Percentiles rank a stretch among this genome's conserved stretches.
phyloP scores from a whole-genome alignment of 2,797 vertebrate species.

The Pristis pectinata region DNA sequence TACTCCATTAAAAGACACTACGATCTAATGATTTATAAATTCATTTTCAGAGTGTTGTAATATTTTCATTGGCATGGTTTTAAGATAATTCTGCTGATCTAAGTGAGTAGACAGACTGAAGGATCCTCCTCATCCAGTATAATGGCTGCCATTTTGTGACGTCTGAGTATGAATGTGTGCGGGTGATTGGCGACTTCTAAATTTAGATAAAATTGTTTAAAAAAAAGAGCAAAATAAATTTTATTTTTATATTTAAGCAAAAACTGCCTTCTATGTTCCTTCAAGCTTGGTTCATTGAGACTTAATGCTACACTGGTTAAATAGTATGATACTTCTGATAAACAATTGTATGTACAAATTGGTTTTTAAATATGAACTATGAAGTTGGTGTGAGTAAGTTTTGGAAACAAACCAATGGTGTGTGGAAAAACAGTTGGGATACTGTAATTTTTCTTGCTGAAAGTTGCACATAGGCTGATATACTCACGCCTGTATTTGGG shows the following conservation, averaged over 20 bases:
- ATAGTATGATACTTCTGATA: conserved; percentile 36
- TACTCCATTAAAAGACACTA: conserved; percentile 14
- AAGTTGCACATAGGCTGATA: conserved; percentile 29
- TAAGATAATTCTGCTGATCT: conserved; percentile 24
- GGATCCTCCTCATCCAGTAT: conserved; percentile 20
- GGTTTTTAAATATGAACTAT: conserved; percentile 34
- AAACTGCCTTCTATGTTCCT: conserved; percentile 72
- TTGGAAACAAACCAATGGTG: conserved; percentile 20
- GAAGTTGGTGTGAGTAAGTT: conserved; percentile 34
- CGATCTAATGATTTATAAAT: neutral
- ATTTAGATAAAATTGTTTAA: conserved; percentile 50
- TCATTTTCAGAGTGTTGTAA: conserved; percentile 23
- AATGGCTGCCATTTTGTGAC: conserved; percentile 40
- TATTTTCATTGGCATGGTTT: neutral
- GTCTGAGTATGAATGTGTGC: conserved; percentile 59
- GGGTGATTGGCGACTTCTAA: conserved; percentile 56
- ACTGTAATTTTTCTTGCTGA: conserved; percentile 22
- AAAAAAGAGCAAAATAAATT: conserved; percentile 65
- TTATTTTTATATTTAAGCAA: conserved; percentile 78
- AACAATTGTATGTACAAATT: conserved; percentile 38
- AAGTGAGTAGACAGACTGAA: neutral
- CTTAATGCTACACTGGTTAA: conserved; percentile 38
- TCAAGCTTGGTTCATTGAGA: conserved; percentile 73
- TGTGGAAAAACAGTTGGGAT: conserved; percentile 24
- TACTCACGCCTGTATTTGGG: conserved; percentile 26